Evolutionary conservation across 2,797 vertebrate species (phyloP).

Genomic region (Discoglossus pictus): DNA sequence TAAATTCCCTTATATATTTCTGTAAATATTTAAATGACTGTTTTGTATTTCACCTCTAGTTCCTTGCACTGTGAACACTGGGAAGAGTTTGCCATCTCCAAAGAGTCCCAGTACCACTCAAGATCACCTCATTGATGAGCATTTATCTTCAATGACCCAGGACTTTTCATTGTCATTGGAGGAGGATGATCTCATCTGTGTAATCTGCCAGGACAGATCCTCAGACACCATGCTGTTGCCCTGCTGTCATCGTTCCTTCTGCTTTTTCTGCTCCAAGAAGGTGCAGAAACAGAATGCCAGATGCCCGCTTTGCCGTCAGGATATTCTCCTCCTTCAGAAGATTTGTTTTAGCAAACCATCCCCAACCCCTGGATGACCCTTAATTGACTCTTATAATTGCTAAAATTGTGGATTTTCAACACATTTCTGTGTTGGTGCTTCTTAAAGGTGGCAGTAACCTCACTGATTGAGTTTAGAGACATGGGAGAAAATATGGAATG

Average conservation of each 20-base stretch:
- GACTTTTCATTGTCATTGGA: background rate
- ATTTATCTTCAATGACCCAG: background rate
- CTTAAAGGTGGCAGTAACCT: no score
- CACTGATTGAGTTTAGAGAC: no score
- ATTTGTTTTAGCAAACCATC: background rate
- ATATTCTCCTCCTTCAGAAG: background rate
- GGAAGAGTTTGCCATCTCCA: accelerated
- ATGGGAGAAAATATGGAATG: no score
- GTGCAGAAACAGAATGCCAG: background rate
- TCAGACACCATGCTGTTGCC: conserved; percentile 23
- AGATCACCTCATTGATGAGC: accelerated
- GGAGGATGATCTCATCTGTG: conserved; percentile 3
- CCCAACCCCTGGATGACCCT: background rate
- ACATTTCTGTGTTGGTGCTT: no score
- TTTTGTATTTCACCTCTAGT: no score
- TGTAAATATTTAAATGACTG: no score
- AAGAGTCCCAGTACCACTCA: no score
- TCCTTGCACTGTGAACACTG: background rate
- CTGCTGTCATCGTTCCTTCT: conserved; percentile 35
- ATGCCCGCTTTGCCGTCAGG: conserved; percentile 37
- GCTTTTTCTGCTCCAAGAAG: conserved; percentile 4
- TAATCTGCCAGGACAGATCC: conserved; percentile 28
- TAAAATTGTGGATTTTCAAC: no score
- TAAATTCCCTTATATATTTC: no score
- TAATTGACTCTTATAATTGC: no score